Base-by-base conservation (phyloP, 2,797 vertebrate species). In the Enteromius viviparus region DNA sequence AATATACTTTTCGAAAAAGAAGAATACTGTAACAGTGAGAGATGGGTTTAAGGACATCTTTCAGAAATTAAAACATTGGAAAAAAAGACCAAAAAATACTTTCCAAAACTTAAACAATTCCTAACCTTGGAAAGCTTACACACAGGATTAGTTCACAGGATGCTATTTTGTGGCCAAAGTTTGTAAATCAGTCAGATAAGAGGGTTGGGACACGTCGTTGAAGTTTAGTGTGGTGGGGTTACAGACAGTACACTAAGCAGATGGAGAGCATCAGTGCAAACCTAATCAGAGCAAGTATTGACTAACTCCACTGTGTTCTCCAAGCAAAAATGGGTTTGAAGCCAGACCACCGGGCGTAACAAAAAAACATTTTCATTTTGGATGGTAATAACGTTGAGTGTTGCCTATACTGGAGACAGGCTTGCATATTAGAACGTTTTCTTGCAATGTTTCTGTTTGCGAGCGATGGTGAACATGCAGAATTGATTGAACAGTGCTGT, bases 231-330 rank as follows among this genome's bases (percentile, higher is more conserved):
- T 3, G 45, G 12, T 11, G 14, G 49, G 78, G 62, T 80, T 49
- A 68, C 32, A 80, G 78, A 80, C 55, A 42, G 75, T 51, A 69
- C 78, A 69, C 29, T 45, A 14, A 80, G 40, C 78, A 80, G 78
- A 80, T 80, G 78, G 42, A 11, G 65, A 9, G 3, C 32, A 80
- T 69, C 78, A 53, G 45, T 26, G 65, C 42, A 32, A 32, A 78
- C 58, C 26, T 78, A 78, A 78, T 60, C 74, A 76, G 0, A 40
- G 74, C 53, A 23, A 15, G 21, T 78, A 34, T 49, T 34, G 60
- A 78, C 58, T 47, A 78, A 65, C 58, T 37, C 21, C 32, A 12
- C 3, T 3, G n/a, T 65, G 60, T 42, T 82, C 60, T 21, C 40
- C 9, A 72, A 76, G 32, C 47, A 23, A 19, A 69, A 69, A 80